Conservation (phyloP, 1,140 invertebrate species). For the Heliconius congener region DNA sequence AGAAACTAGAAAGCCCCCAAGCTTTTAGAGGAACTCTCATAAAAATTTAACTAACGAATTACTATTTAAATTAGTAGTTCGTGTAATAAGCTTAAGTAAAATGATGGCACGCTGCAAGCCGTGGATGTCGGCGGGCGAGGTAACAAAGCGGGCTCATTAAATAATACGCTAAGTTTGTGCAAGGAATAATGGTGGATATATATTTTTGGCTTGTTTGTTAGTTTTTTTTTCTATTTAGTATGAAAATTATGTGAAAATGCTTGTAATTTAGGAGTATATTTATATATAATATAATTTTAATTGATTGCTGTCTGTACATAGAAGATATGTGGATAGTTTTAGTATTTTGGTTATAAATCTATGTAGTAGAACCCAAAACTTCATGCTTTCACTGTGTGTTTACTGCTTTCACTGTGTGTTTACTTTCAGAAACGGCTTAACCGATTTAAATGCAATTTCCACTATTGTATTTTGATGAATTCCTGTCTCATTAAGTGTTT, state of each 20-base stretch:
- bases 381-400: no score
- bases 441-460: no score
- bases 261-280: background rate
- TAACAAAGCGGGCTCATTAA: slow-evolving; percentile 61
- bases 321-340: no score
- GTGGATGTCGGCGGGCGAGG: slow-evolving; percentile 37
- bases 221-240: background rate
- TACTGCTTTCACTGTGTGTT: no score
- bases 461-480: no score
- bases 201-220: background rate
- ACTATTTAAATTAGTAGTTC: slow-evolving; percentile 42
- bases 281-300: no score
- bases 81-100: slow-evolving; percentile 44
- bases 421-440: no score
- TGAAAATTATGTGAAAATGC: background rate
- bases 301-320: no score
- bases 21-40: background rate
- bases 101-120: slow-evolving; percentile 38
- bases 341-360: no score
- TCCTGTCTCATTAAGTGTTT: no score
- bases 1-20: background rate
- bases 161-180: slow-evolving; percentile 28
- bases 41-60: slow-evolving; percentile 35
- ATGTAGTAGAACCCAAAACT: no score
- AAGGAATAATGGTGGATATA: background rate